Evolutionary conservation across 2,888 invertebrate species (phyloP).

Genomic region (Epistrophella euchroma): DNA sequence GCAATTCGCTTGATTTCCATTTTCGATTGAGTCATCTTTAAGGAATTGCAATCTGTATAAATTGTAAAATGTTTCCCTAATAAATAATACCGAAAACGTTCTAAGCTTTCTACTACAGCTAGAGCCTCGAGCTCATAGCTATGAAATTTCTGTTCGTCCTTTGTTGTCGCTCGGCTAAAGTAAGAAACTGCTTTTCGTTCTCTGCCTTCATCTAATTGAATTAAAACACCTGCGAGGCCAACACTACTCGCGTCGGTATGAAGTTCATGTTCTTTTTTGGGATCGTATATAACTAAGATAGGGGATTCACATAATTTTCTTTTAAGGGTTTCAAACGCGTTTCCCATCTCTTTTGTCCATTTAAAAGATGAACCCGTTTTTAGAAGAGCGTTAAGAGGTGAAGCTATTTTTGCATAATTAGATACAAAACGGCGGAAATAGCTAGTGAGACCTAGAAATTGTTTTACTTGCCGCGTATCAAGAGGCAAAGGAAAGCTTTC

Average conservation of each 20-base stretch:
- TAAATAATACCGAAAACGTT: conserved; percentile 58
- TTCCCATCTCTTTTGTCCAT: neutral
- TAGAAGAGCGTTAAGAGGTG: neutral
- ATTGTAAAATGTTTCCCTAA: conserved; percentile 55
- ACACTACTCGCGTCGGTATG: conserved; percentile 52
- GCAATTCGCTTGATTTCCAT: conserved; percentile 33
- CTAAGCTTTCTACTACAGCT: conserved; percentile 55
- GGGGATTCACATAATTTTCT: conserved; percentile 16
- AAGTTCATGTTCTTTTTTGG: conserved; percentile 3
- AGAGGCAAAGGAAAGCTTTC: neutral
- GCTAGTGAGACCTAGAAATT: conserved; percentile 10
- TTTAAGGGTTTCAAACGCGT: neutral
- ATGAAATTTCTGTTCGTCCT: too few species aligned
- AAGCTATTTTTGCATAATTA: conserved; percentile 21
- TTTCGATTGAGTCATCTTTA: conserved; percentile 41
- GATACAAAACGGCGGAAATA: conserved; percentile 21
- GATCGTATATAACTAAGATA: conserved; percentile 46
- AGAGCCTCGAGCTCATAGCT: conserved; percentile 38
- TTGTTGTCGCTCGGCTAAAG: too few species aligned
- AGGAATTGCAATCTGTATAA: conserved; percentile 58
- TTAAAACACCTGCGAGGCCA: conserved; percentile 35
- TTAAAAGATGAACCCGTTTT: neutral
- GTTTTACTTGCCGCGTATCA: conserved; percentile 1
- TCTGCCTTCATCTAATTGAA: too few species aligned
- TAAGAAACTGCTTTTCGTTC: too few species aligned